Conservation (phyloP, 2,797 vertebrate genomes). For the Anisognathus igniventris region DNA sequence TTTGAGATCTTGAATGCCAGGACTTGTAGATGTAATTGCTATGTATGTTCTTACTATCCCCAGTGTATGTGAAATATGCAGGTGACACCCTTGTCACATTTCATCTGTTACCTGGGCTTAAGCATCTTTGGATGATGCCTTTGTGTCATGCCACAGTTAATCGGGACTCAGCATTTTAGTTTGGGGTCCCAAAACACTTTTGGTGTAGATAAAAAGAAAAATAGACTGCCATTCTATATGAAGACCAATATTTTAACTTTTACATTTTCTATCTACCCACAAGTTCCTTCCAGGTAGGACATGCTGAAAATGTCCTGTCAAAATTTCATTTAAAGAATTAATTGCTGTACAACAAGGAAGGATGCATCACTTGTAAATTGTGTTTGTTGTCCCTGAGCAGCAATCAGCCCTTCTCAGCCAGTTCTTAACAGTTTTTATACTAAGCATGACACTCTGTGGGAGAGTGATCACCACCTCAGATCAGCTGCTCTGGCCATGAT, state of each 20-base stretch:
- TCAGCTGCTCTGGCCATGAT: neutral
- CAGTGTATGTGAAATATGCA: neutral
- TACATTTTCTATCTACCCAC: neutral
- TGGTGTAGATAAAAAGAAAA: neutral
- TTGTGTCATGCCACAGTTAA: neutral
- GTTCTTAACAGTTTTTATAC: neutral
- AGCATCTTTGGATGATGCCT: neutral
- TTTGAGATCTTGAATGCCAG: neutral
- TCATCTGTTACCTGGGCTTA: neutral
- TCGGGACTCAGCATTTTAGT: neutral
- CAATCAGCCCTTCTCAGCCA: neutral
- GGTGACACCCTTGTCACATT: neutral
- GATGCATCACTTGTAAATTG: neutral
- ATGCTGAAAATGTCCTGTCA: neutral
- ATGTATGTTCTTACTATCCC: accelerated
- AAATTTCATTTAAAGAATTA: neutral
- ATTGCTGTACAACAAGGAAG: neutral
- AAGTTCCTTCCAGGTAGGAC: neutral
- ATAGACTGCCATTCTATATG: neutral
- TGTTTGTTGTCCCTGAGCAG: neutral
- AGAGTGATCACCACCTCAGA: neutral
- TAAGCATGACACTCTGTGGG: neutral
- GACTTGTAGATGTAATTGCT: neutral
- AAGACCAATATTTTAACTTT: neutral
- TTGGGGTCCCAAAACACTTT: neutral